Percentiles rank a stretch among this genome's conserved stretches.
These are phyloP conservation scores for Platygyra sinensis DNA, from an alignment of 64 coral and sea anemone species.

Conservation along the genomic window DNA sequence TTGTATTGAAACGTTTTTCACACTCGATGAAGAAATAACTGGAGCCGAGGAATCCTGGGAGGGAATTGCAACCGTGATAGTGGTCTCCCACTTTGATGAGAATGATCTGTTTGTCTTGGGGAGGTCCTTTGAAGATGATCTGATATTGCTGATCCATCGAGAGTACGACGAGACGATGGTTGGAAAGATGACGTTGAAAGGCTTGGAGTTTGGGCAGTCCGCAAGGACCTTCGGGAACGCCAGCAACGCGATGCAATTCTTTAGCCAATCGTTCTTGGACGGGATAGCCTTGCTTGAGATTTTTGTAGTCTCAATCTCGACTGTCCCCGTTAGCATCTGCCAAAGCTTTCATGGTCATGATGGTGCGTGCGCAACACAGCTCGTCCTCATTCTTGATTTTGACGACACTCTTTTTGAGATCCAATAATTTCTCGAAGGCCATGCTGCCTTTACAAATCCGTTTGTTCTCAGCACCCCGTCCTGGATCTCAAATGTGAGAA, in stretches of 20 bases:
- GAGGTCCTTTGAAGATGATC: slow-evolving; percentile 45
- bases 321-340: neutral
- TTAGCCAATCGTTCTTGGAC: neutral
- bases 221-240: slow-evolving; percentile 28
- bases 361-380: slow-evolving; percentile 31
- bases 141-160: slow-evolving; percentile 36
- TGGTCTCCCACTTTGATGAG: slow-evolving; percentile 22
- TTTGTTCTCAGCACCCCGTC: neutral
- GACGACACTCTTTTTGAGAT: neutral
- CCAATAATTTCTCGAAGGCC: neutral
- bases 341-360: slow-evolving; percentile 6
- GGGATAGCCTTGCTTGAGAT: neutral
- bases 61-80: slow-evolving; percentile 38
- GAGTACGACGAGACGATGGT: slow-evolving; percentile 56
- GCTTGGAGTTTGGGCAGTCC: slow-evolving; percentile 45
- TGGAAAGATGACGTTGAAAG: neutral
- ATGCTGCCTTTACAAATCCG: too few relatives aligned
- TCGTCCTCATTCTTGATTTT: slow-evolving; percentile 50
- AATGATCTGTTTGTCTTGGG: neutral
- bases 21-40: slow-evolving; percentile 1
- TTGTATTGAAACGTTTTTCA: neutral
- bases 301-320: neutral
- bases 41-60: slow-evolving; percentile 39
- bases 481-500: neutral
- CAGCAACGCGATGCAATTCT: slow-evolving; percentile 50